Evolutionary conservation across 2,113 vertebrate species (phyloP).

Genomic region (Pontoporia blainvillei): DNA sequence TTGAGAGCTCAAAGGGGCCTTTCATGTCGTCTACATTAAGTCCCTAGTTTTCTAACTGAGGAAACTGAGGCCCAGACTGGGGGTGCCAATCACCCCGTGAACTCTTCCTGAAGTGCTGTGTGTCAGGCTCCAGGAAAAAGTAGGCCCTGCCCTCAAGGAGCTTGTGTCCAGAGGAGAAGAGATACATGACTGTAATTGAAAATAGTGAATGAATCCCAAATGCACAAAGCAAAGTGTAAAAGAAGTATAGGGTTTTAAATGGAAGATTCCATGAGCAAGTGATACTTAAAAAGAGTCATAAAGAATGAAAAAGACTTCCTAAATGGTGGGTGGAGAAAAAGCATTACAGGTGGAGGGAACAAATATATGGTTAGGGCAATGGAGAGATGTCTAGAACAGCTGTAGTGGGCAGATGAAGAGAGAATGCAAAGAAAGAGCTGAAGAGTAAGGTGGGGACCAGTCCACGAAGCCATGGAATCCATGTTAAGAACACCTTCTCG

Average conservation of each 20-base stretch:
- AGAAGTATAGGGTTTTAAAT: background rate
- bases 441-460: too few species aligned
- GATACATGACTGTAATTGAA: background rate
- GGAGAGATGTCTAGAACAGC: background rate
- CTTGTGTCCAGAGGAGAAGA: background rate
- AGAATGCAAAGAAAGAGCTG: background rate
- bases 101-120: background rate
- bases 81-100: background rate
- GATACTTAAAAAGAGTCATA: background rate
- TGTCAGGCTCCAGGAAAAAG: background rate
- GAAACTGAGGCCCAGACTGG: slow-evolving; percentile 29
- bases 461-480: rapidly evolving
- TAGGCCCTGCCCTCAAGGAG: background rate
- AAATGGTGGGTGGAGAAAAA: background rate
- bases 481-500: background rate
- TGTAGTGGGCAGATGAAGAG: background rate
- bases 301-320: background rate
- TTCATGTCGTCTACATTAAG: background rate
- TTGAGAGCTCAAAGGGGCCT: slow-evolving; percentile 38
- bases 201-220: background rate
- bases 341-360: background rate
- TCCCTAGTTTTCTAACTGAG: background rate
- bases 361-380: background rate
- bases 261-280: background rate
- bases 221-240: background rate